Conservation (phyloP, 92 coral and sea anemone species). For the Epizoanthus illoricatus region DNA sequence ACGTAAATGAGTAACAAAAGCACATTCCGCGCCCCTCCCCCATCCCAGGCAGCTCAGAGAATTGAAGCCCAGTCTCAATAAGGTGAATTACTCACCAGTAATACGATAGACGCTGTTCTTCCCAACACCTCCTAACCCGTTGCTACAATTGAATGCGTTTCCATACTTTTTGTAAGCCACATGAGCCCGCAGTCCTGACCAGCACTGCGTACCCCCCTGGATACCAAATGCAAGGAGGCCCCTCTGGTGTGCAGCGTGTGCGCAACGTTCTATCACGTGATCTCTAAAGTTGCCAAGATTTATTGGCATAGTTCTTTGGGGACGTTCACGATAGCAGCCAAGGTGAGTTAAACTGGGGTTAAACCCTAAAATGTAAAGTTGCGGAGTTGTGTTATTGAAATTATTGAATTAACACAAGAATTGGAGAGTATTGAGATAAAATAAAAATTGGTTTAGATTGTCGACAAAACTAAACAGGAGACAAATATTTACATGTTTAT, state of each 20-base stretch:
- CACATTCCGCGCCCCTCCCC: no score
- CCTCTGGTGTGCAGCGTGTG: not conserved
- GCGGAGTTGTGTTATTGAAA: no score
- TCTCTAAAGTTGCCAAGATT: not conserved
- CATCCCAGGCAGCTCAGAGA: no score
- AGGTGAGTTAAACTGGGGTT: not conserved
- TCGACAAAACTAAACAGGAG: no score
- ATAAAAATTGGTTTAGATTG: no score
- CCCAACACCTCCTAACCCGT: not conserved
- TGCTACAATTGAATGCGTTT: not conserved
- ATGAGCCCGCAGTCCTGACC: slow-evolving; percentile 34
- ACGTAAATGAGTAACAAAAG: no score
- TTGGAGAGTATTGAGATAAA: not conserved
- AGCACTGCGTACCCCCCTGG: slow-evolving; percentile 12
- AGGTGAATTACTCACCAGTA: not conserved
- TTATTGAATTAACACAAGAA: no score
- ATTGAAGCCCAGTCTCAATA: no score
- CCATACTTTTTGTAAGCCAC: not conserved
- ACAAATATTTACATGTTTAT: no score
- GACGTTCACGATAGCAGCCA: slow-evolving; percentile 8
- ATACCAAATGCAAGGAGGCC: slow-evolving; percentile 30
- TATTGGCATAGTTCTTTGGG: not conserved
- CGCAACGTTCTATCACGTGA: not conserved
- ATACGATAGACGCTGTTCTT: not conserved
- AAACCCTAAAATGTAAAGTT: not conserved